Conservation (phyloP, 2,888 invertebrate genomes). For the Oscheius myriophilus region DNA sequence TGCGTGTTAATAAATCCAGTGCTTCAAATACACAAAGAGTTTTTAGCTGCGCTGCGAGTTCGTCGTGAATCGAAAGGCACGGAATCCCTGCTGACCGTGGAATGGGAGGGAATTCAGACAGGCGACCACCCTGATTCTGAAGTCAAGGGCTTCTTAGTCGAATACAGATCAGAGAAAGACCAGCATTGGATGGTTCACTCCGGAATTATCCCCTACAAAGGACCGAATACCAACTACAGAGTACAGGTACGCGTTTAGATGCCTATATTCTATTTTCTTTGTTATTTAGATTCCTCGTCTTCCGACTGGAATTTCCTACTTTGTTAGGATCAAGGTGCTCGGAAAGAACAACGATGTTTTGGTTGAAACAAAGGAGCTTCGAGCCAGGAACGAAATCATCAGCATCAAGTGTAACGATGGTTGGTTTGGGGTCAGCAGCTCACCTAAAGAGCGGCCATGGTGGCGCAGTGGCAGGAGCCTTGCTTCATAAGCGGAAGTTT, state of each 20-base stretch:
- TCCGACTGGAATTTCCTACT: constrained; percentile 69
- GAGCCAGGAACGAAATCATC: constrained; percentile 70
- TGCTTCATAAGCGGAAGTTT: too few relatives aligned
- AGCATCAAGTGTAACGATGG: constrained; percentile 68
- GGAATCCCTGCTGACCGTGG: constrained; percentile 69
- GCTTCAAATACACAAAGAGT: neutral
- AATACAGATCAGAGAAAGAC: constrained; percentile 68
- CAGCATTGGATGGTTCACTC: constrained; percentile 68
- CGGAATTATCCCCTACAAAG: constrained; percentile 71
- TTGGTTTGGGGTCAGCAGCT: too few relatives aligned
- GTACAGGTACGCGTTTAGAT: constrained; percentile 57
- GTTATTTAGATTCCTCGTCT: constrained; percentile 63
- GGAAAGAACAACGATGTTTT: constrained; percentile 68
- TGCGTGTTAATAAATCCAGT: neutral
- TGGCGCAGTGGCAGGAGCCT: too few relatives aligned
- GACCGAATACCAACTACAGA: constrained; percentile 70
- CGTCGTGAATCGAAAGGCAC: constrained; percentile 53
- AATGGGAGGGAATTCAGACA: constrained; percentile 71
- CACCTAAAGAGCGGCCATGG: neutral
- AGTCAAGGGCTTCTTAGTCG: constrained; percentile 70
- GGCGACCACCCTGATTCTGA: constrained; percentile 68
- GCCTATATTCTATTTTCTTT: neutral
- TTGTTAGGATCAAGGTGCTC: constrained; percentile 69
- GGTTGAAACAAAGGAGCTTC: constrained; percentile 70
- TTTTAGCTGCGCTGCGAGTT: constrained; percentile 34